A percentile compares a stretch with the other conserved stretches of the same genome.
Evolutionary conservation across 2,888 invertebrate species (phyloP).

Genomic region (Tiphia femorata): DNA sequence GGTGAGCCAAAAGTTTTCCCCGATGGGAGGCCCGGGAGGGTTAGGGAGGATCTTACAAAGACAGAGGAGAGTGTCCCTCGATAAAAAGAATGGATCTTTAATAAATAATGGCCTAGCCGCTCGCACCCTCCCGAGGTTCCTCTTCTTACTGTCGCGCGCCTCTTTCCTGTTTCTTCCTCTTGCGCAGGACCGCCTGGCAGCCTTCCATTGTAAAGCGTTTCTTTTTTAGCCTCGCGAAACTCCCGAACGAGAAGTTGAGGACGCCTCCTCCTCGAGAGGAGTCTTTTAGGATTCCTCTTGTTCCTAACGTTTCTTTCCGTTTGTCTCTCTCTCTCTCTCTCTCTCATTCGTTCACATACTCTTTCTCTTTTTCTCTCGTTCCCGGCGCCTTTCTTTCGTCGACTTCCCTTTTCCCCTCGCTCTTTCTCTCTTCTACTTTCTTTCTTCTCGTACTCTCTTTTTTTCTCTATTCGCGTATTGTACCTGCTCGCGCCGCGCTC

Average conservation of each 20-base stretch:
- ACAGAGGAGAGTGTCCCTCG: slow-evolving; percentile 35
- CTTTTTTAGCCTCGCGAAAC: slow-evolving; percentile 17
- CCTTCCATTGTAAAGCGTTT: slow-evolving; percentile 39
- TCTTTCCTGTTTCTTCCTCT: neutral
- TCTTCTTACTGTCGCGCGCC: neutral
- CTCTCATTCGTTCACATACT: neutral
- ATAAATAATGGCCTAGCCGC: slow-evolving; percentile 48
- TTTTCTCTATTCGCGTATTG: neutral
- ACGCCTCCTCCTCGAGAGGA: neutral
- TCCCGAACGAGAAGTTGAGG: neutral
- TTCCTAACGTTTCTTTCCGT: too few species aligned
- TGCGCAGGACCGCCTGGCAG: slow-evolving; percentile 24
- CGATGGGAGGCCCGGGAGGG: neutral
- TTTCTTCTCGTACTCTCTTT: neutral
- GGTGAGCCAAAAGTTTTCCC: slow-evolving; percentile 9
- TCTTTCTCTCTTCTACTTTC: neutral
- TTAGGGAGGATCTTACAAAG: slow-evolving; percentile 18
- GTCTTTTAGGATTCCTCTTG: neutral
- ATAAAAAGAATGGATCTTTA: slow-evolving; percentile 50
- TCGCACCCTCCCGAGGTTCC: too few species aligned
- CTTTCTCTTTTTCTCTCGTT: neutral
- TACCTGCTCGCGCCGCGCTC: too few species aligned
- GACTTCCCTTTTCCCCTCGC: neutral
- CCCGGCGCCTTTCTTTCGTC: neutral
- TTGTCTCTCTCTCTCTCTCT: neutral